Conservation (phyloP, 2,797 vertebrate species). For the Heterohyrax brucei region DNA sequence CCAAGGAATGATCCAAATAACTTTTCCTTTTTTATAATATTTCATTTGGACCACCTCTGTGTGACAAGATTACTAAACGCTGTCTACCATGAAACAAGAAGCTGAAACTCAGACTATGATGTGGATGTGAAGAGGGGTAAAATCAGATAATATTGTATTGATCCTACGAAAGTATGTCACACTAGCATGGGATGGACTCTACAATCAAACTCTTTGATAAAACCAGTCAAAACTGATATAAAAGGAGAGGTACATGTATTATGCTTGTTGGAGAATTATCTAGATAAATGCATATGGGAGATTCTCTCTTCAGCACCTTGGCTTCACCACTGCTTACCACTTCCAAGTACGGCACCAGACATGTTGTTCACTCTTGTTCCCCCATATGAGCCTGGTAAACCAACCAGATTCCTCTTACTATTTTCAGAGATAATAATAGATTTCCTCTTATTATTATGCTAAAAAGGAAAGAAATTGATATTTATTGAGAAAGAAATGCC, state of each 20-base stretch:
- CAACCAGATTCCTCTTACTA: constrained; percentile 38
- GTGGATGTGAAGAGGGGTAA: not conserved
- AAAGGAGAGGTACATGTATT: not conserved
- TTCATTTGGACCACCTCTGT: not conserved
- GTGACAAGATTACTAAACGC: not conserved
- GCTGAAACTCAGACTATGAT: not conserved
- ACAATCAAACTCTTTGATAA: not conserved
- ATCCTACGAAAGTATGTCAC: not conserved
- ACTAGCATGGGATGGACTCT: not conserved
- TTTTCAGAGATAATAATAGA: not conserved
- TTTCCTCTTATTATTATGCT: not conserved
- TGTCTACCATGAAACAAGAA: not conserved
- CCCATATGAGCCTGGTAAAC: not conserved
- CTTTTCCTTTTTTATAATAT: constrained; percentile 15
- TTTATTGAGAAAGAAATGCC: constrained; percentile 56
- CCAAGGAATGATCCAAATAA: not conserved
- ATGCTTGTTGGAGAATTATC: not conserved
- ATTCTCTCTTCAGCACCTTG: not conserved
- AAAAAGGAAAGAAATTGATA: constrained; percentile 12
- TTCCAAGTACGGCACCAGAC: not conserved
- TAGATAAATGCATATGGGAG: not conserved
- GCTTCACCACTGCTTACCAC: not conserved
- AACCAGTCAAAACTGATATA: not conserved
- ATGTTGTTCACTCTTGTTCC: not conserved
- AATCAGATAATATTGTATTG: not conserved